Evolutionary conservation across 1,140 invertebrate genomes (phyloP), one percentile per base, ranked within the genome.

Genomic region (Nymphalis io): DNA sequence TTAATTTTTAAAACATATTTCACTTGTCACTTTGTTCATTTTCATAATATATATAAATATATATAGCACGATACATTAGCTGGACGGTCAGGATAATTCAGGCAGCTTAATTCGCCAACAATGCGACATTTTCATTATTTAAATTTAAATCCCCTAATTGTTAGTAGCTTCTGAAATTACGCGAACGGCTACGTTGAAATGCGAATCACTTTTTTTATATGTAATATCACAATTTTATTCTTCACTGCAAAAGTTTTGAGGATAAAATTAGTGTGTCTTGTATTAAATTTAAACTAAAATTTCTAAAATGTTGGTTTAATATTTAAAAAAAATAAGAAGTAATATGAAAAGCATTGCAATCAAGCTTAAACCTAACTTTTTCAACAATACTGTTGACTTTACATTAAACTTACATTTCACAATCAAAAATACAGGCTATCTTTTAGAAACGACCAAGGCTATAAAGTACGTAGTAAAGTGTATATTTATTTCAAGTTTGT

Each of bases 121-220:
- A 68, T 68, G 68, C 64, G 68, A 70, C 63, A 60, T 74, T 68
- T 68, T 72, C 70, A 63, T 73, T 70, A 73, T 73, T 73, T 69
- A 73, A 70, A 73, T 73, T 73, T 64, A 65, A 70, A 73, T 57
- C 72, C 42, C 67, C 61, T 69, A 70, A 73, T 73, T 70, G 72
- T 73, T 61, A 69, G 71, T 62, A 64, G 68, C 44, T 70, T 64
- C 44, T 58, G 64, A 48, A 39, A 67, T 58, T 58, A 59, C 16
- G 27, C 15, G 39, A 42, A 60, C 40, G 40, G 64, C 40, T 23
- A 48, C 42, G 44, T 23, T 27, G 53, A 46, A 66, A 66, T 66
- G 40, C 53, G 46, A 48, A 53, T 53, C 46, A 59, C 40, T 59
- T 58, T 46, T 46, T 44, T 38, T 44, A 21, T 67, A 57, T 8